These are phyloP conservation scores for Leucopsar rothschildi DNA, from an alignment of 2,113 vertebrate genomes.

Conservation along the genomic window DNA sequence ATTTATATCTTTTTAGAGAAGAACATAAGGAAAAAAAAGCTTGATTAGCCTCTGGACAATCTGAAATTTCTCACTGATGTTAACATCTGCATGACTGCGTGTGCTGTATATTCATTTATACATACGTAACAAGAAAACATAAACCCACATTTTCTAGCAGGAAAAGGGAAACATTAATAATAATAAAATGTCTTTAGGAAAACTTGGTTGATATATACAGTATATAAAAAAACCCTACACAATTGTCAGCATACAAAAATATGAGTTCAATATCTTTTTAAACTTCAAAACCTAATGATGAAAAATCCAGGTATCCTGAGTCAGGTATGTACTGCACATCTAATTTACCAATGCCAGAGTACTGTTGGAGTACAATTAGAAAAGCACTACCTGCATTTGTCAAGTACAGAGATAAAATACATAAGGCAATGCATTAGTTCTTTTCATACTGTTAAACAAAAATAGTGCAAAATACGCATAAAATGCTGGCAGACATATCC, in stretches of 20 bases:
- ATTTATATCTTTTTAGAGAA: neutral
- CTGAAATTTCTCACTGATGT: neutral
- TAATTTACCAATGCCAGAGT: neutral
- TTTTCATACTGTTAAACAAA: neutral
- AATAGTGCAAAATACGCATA: neutral
- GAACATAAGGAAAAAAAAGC: neutral
- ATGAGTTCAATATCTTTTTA: conserved; percentile 20
- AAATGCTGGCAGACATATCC: neutral
- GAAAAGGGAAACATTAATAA: neutral
- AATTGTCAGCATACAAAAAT: conserved; percentile 48
- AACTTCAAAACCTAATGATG: conserved; percentile 7
- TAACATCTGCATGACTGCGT: neutral
- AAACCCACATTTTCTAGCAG: neutral
- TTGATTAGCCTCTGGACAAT: neutral
- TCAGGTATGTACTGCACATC: neutral
- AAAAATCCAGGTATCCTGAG: conserved; percentile 50
- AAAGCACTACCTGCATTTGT: conserved; percentile 18
- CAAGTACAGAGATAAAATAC: neutral
- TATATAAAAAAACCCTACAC: neutral
- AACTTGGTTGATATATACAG: conserved; percentile 35
- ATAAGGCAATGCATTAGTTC: neutral
- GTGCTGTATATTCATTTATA: neutral
- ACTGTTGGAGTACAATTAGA: neutral
- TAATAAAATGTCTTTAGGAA: neutral
- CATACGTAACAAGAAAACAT: neutral